Evolutionary conservation across 2,888 invertebrate species (phyloP), one percentile per base, ranked within the genome.

Genomic region (Leptinotarsa tumamoca): DNA sequence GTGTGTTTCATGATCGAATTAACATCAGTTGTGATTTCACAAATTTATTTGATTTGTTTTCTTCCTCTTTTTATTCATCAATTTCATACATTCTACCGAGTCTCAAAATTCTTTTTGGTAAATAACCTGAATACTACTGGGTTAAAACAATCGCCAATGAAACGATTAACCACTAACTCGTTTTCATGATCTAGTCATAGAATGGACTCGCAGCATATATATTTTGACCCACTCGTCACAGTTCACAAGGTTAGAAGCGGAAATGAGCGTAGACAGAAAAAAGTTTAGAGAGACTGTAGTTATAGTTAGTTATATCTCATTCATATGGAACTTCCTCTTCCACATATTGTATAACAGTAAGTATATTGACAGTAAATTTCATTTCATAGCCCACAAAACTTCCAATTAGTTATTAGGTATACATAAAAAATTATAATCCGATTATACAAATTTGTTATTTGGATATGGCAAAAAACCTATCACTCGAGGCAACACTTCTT

Each of bases 191-290:
- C 15, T 23, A 58, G 15, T 58, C 58, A 58, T 23, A 58, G 14
- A 21, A 14, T 27, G 10, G 43, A 43, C 23, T 58, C 23, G 21
- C 33, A 33, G 33, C 33, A 33, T 7, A 15, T 58, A 58, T 58
- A 58, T 58, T 23, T 33, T 63, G 63, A 63, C 43, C 63, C 5
- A 63, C n/a, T 63, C 43, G 63, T 63, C n/a, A 43, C 43, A 33
- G 43, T 33, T 63, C 43, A 63, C 63, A 43, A 27, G 33, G n/a
- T 63, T 63, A n/a, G 33, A 43, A n/a, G 27, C 27, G 63, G 43
- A 63, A 63, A 27, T 63, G 63, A 5, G 33, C 4, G 43, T 63
- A 33, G 33, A 13, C 33, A 63, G 27, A 10, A 18, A 17, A 63
- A 33, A 7, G 5, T 43, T 27, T 3, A 43, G 14, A 63, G 5